Base-by-base conservation (phyloP, 1,140 invertebrate species). In the Apis dorsata region DNA sequence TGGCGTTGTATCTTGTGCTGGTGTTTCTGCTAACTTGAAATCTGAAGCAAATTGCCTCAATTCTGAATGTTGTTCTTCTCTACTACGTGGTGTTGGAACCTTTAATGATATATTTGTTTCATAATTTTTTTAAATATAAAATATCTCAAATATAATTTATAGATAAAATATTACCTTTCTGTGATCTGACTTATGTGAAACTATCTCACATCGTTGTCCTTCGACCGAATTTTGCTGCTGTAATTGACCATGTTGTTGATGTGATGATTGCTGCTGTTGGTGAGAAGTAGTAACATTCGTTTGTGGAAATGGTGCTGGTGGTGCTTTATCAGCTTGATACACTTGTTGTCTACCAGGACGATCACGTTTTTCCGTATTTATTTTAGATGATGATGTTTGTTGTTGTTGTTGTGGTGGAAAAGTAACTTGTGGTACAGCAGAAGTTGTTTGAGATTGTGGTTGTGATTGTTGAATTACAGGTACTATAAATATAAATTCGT, bases 11-110 rank as follows among this genome's bases (percentile, higher is more conserved):
- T 94, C 93, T 80, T 92, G 93, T 9, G 86, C 19, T 53, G 91
- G 85, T 73, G 91, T 81, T 44, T 95, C 94, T n/a, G 91, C 90
- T 24, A 96, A 86, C 90, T 95, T 95, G 85, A 96, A 96, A 77
- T 95, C 95, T n/a, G 94, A 89, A 28, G 94, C 91, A 86, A 96
- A 96, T 66, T 95, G 95, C 87, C 95, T 95, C 17, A 96, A 79
- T 62, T 96, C 95, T 34, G 94, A 91, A 63, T 95, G 91, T 69
- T 95, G 93, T 57, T 95, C 94, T 51, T 95, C 95, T 82, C 95
- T 91, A 49, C 90, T 92, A 88, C 91, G 89, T 80, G 92, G 87
- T 15, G 90, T 90, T 79, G 85, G 76, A 49, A 91, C 85, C 88
- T 89, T 84, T 12, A 75, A 81, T 2, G 15, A 69, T 34, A 70